Percentiles rank a stretch among this genome's conserved stretches.
phyloP scores from a whole-genome alignment of 2,888 invertebrate species.

The Drosophila meridiana region DNA sequence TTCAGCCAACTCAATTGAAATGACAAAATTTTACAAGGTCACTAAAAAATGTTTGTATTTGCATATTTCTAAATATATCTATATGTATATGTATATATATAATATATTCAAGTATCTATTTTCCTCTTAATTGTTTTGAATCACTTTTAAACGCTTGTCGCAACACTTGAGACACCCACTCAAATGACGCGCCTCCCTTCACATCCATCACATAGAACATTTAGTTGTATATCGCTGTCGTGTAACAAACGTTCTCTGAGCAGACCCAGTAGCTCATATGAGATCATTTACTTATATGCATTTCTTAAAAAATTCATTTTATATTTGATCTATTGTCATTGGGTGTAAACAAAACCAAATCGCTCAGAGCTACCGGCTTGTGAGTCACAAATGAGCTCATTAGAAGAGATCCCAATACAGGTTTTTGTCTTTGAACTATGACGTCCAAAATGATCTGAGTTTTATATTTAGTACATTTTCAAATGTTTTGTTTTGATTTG shows the following conservation, averaged over 20 bases:
- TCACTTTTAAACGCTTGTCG: constrained; percentile 42
- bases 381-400: constrained; percentile 70
- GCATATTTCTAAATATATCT: neutral
- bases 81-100: neutral
- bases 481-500: constrained; percentile 14
- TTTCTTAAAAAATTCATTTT: constrained; percentile 30
- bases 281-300: constrained; percentile 38
- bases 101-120: constrained; percentile 21
- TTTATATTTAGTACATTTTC: constrained; percentile 16
- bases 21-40: constrained; percentile 39
- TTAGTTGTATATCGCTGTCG: constrained; percentile 26
- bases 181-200: constrained; percentile 24
- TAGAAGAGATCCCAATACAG: constrained; percentile 33
- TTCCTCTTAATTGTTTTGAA: constrained; percentile 62
- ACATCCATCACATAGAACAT: constrained; percentile 10
- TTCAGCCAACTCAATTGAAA: constrained; percentile 15
- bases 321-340: constrained; percentile 53
- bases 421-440: constrained; percentile 46
- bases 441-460: constrained; percentile 45
- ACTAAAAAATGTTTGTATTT: constrained; percentile 21
- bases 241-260: constrained; percentile 33
- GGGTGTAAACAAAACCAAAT: constrained; percentile 48
- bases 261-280: constrained; percentile 36
- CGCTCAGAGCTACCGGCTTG: constrained; percentile 44
- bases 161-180: constrained; percentile 41